These are phyloP conservation scores for Toxonevra muliebris DNA, from an alignment of 2,888 invertebrate species.

Conservation along the genomic window DNA sequence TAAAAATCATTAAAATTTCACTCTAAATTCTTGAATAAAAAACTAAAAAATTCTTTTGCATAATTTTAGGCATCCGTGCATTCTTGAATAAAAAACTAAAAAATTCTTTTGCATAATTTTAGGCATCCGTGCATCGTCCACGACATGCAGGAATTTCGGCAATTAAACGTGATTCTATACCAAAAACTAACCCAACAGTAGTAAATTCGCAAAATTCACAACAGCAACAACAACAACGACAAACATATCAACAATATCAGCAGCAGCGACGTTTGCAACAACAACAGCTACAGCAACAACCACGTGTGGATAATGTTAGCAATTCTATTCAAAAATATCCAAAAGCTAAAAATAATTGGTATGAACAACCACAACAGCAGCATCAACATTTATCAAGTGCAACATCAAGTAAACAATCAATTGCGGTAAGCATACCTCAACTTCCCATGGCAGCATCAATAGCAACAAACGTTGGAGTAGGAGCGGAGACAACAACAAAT, in stretches of 20 bases:
- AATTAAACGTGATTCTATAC: conserved; percentile 48
- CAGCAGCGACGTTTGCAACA: conserved; percentile 38
- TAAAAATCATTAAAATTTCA: no score
- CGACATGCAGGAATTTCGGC: conserved; percentile 52
- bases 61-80: no score
- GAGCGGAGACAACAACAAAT: conserved; percentile 25
- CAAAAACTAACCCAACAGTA: conserved; percentile 30
- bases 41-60: no score
- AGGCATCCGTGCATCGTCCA: conserved; percentile 58
- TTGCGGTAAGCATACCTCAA: conserved; percentile 49
- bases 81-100: neutral
- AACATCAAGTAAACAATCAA: conserved; percentile 45
- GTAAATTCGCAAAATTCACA: conserved; percentile 33
- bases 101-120: conserved; percentile 19
- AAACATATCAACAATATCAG: conserved; percentile 42
- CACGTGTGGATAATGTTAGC: conserved; percentile 14
- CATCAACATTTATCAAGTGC: conserved; percentile 22
- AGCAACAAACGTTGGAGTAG: conserved; percentile 32
- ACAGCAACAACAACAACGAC: conserved; percentile 37
- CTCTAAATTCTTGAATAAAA: no score
- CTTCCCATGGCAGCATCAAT: conserved; percentile 32
- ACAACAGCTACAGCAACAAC: conserved; percentile 29
- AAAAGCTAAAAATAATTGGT: conserved; percentile 27
- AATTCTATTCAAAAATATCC: conserved; percentile 17
- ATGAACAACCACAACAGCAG: conserved; percentile 28